Evolutionary conservation across 2,113 vertebrate species (phyloP).

Genomic region (Nanorana parkeri): DNA sequence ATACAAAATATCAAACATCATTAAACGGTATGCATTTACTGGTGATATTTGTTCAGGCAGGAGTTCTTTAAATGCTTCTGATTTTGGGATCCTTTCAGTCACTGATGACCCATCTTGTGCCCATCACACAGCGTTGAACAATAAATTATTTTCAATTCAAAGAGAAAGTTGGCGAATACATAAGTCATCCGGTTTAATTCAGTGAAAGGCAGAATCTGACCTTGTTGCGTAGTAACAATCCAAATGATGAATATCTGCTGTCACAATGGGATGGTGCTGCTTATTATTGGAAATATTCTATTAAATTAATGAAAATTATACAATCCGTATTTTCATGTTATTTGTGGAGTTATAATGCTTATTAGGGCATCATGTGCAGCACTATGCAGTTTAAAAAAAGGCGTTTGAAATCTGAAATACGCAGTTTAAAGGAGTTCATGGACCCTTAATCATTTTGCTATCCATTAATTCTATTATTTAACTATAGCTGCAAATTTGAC

Average conservation of each 20-base stretch:
- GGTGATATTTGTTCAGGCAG: too few species aligned
- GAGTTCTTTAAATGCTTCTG: too few species aligned
- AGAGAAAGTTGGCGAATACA: conserved; percentile 28
- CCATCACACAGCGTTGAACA: conserved; percentile 14
- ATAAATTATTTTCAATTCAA: conserved; percentile 28
- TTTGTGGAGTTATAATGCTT: not conserved
- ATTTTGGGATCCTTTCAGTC: conserved; percentile 5
- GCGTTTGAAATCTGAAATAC: too few species aligned
- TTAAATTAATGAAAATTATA: conserved; percentile 33
- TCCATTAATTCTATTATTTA: too few species aligned
- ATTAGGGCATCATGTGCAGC: not conserved
- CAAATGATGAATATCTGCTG: conserved; percentile 40
- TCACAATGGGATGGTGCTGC: conserved; percentile 25
- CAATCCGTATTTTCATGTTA: not conserved
- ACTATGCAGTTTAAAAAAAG: not conserved
- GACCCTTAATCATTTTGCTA: not conserved
- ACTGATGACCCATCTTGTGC: conserved; percentile 14
- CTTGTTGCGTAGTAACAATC: conserved; percentile 41
- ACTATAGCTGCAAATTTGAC: too few species aligned
- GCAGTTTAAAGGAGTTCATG: not conserved
- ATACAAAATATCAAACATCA: too few species aligned
- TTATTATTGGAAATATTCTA: conserved; percentile 36
- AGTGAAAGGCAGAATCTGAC: conserved; percentile 12
- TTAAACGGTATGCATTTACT: too few species aligned
- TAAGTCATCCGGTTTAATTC: conserved; percentile 26